phyloP scores from a whole-genome alignment of 2,113 vertebrate species.

The Equus przewalskii region DNA sequence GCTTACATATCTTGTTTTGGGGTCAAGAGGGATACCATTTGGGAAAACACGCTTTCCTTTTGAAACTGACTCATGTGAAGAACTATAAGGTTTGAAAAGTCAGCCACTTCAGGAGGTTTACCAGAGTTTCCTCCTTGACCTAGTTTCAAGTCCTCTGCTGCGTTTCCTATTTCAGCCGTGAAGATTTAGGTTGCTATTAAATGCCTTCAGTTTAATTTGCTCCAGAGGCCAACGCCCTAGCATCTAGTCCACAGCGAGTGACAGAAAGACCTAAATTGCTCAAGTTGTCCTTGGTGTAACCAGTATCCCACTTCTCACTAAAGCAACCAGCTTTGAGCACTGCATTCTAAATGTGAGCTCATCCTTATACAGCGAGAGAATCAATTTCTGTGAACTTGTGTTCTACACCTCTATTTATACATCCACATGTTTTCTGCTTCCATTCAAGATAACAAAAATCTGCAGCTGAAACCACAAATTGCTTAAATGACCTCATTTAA shows the following conservation, averaged over 20 bases:
- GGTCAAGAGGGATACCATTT: not conserved
- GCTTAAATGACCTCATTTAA: constrained; percentile 79
- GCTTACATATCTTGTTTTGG: not conserved
- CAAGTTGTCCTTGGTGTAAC: constrained; percentile 23
- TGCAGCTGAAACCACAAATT: constrained; percentile 57
- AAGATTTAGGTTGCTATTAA: constrained; percentile 67
- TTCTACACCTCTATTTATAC: constrained; percentile 85
- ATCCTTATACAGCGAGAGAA: constrained; percentile 74
- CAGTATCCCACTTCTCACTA: constrained; percentile 41
- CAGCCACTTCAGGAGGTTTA: constrained; percentile 33
- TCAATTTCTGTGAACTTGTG: constrained; percentile 76
- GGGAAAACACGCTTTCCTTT: not conserved
- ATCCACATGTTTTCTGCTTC: constrained; percentile 72
- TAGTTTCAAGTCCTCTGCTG: constrained; percentile 58
- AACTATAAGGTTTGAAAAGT: constrained; percentile 20
- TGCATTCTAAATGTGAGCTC: constrained; percentile 73
- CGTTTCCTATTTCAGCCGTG: constrained; percentile 47
- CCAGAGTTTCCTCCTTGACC: constrained; percentile 74
- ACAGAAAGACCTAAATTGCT: constrained; percentile 54
- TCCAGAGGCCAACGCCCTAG: constrained; percentile 37
- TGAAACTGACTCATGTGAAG: not conserved
- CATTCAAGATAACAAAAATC: constrained; percentile 70
- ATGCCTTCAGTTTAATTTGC: constrained; percentile 63
- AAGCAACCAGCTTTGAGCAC: constrained; percentile 42
- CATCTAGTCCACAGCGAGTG: constrained; percentile 50